Evolutionary conservation across 2,888 invertebrate species (phyloP), one percentile per base, ranked within the genome.

Genomic region (Brachypterus glaber): DNA sequence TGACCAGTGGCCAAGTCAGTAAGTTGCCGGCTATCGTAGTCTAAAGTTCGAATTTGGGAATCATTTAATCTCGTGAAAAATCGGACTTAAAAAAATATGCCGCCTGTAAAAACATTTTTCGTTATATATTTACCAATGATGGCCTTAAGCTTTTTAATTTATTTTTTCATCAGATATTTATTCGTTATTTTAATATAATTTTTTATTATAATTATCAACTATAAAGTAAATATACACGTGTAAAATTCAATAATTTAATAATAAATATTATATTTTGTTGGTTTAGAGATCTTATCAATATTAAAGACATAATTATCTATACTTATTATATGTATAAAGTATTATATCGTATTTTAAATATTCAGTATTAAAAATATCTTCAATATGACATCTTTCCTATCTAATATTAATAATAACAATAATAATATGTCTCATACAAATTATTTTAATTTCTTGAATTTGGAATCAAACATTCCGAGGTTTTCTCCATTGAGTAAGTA

Each of bases 271-370:
- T 17, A 38, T 45, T 40, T 42, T 41, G 46, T 48, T 42, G 17
- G 35, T 42, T 27, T 27, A 27, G 12, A 9, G 27, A 48, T 51
- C 57, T 59, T 60, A 60, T 60, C 60, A 53, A 52, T 57, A 55
- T 51, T 55, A 54, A 51, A 49, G 51, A n/a, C n/a, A 49, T 58
- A 58, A 60, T 62, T 59, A 59, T 61, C 58, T 57, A 54, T 59
- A 50, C 12, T 27, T 55, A 53, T 59, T 48, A 49, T 48, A 54
- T 53, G 60, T 57, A 56, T 55, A 61, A 59, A 60, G 58, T 59
- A 58, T n/a, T 61, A 62, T 58, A 59, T 54, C 50, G 52, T 52
- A 52, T 60, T 62, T 63, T 62, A 62, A 62, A 63, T 63, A 64
- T 62, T 63, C 62, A 63, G 60, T 62, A 53, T 53, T 57, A 52